Evolutionary conservation across 2,888 invertebrate genomes (phyloP).

Genomic region (Anagyrus pseudococci): DNA sequence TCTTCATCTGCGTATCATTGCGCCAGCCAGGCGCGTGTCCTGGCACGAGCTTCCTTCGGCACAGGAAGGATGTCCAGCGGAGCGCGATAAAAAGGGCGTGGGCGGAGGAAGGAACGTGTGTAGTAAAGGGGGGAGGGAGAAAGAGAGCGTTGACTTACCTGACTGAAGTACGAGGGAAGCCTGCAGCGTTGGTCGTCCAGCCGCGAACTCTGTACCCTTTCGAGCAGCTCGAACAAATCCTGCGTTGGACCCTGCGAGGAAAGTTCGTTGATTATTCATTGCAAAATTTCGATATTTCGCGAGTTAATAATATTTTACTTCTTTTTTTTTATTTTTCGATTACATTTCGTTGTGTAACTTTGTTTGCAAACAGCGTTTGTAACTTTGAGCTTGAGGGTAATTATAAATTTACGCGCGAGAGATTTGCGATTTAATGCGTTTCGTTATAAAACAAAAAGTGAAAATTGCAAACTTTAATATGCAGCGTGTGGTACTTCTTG

Average conservation of each 20-base stretch:
- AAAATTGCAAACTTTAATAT: too few species aligned
- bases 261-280: too few species aligned
- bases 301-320: too few species aligned
- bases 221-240: slow-evolving; percentile 93
- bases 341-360: too few species aligned
- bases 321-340: too few species aligned
- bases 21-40: background rate
- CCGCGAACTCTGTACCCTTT: slow-evolving; percentile 92
- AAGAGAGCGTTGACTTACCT: slow-evolving; percentile 67
- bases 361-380: too few species aligned
- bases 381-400: too few species aligned
- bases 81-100: background rate
- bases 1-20: background rate
- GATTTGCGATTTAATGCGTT: too few species aligned
- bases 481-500: too few species aligned
- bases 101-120: background rate
- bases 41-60: background rate
- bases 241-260: slow-evolving; percentile 60
- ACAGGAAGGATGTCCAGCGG: background rate
- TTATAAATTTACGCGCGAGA: too few species aligned
- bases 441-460: too few species aligned
- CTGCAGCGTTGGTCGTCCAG: slow-evolving; percentile 97
- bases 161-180: slow-evolving; percentile 88
- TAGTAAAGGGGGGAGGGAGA: background rate
- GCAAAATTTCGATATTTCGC: too few species aligned